A percentile compares a stretch with the other conserved stretches of the same genome.
Conservation (phyloP, 92 coral and sea anemone species). For the Phenganax stokvisi region DNA sequence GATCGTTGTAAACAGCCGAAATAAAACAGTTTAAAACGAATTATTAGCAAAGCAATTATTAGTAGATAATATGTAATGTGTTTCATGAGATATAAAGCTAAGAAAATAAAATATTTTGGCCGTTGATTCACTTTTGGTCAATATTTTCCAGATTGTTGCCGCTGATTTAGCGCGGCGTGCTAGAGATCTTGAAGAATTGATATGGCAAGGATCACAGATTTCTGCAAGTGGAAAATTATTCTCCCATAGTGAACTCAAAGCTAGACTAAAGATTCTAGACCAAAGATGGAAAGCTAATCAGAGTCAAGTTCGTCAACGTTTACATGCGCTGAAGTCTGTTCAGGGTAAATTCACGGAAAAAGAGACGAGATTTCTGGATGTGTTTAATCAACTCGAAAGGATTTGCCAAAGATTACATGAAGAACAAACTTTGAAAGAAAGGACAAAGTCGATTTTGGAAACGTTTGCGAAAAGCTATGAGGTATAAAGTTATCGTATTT, state of each 20-base stretch:
- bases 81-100: too few relatives aligned
- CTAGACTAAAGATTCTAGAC: slow-evolving; percentile 74
- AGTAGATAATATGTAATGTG: too few relatives aligned
- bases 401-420: background rate
- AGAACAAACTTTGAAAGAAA: slow-evolving; percentile 8
- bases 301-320: slow-evolving; percentile 57
- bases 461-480: slow-evolving; percentile 68
- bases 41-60: too few relatives aligned
- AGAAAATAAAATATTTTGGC: too few relatives aligned
- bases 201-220: slow-evolving; percentile 95
- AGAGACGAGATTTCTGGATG: slow-evolving; percentile 41
- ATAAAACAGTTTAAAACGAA: too few relatives aligned
- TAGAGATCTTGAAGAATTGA: slow-evolving; percentile 73
- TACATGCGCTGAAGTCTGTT: slow-evolving; percentile 58
- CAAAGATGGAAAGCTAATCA: slow-evolving; percentile 77
- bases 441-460: slow-evolving; percentile 39
- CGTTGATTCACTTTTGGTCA: background rate
- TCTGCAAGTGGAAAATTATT: slow-evolving; percentile 74
- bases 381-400: background rate
- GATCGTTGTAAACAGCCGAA: too few relatives aligned
- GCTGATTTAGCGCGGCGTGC: slow-evolving; percentile 69
- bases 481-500: slow-evolving; percentile 38
- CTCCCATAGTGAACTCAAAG: slow-evolving; percentile 72
- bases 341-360: slow-evolving; percentile 74
- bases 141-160: slow-evolving; percentile 53